These are phyloP conservation scores for Scatophagus argus DNA, from an alignment of 2,113 vertebrate species.

Conservation along the genomic window DNA sequence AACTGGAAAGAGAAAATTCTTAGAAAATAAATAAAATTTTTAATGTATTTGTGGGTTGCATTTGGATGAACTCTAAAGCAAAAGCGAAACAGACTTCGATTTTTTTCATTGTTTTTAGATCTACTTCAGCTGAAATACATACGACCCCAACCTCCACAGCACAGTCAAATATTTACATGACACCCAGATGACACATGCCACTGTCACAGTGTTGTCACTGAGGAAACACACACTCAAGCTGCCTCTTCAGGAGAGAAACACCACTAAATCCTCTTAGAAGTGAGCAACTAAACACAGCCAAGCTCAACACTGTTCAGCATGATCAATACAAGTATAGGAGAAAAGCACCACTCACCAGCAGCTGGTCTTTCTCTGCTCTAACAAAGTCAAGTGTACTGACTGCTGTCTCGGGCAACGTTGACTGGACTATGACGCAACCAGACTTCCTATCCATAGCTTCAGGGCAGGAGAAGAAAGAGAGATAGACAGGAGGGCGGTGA, in stretches of 20 bases:
- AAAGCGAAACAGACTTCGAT: neutral
- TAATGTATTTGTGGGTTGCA: neutral
- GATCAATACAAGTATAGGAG: slow-evolving; percentile 24
- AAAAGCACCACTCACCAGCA: slow-evolving; percentile 65
- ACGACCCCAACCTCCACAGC: neutral
- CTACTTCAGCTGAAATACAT: neutral
- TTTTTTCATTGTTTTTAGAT: neutral
- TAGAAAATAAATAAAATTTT: too few species aligned
- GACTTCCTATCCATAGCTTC: slow-evolving; percentile 70
- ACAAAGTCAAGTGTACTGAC: slow-evolving; percentile 67
- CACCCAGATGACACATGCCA: slow-evolving; percentile 48
- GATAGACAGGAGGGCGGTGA: slow-evolving; percentile 59
- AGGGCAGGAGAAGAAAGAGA: slow-evolving; percentile 62
- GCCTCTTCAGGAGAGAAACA: slow-evolving; percentile 6
- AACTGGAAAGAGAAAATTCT: neutral
- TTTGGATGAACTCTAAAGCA: neutral
- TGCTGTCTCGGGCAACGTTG: slow-evolving; percentile 50
- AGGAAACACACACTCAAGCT: neutral
- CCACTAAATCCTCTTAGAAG: slow-evolving; percentile 24
- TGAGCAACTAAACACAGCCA: slow-evolving; percentile 4
- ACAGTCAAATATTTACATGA: slow-evolving; percentile 56
- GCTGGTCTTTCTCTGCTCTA: slow-evolving; percentile 58
- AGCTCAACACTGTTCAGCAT: neutral
- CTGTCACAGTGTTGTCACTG: slow-evolving; percentile 36
- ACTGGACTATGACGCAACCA: slow-evolving; percentile 70